Evolutionary conservation across 2,888 invertebrate genomes (phyloP).

Genomic region (Melanostoma mellinum): DNA sequence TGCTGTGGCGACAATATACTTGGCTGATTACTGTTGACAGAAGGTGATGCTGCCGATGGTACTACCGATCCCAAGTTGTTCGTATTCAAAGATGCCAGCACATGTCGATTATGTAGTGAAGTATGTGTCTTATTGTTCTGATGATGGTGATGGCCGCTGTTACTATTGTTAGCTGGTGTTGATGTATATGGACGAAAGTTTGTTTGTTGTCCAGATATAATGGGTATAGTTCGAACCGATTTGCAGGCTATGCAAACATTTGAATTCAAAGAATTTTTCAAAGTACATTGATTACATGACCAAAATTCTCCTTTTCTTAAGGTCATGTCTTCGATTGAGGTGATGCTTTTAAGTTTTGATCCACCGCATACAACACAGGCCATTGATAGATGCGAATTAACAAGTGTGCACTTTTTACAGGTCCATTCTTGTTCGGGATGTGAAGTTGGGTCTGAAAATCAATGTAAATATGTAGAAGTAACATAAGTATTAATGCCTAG

Average conservation of each 20-base stretch:
- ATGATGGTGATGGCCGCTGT: constrained; percentile 60
- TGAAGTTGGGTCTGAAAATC: constrained; percentile 75
- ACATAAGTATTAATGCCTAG: neutral
- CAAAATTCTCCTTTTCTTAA: constrained; percentile 89
- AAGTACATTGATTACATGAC: constrained; percentile 91
- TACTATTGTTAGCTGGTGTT: constrained; percentile 69
- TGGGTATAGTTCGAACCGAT: constrained; percentile 83
- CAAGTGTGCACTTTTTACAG: constrained; percentile 93
- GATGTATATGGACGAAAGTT: constrained; percentile 77
- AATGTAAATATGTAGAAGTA: constrained; percentile 32
- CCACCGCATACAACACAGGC: constrained; percentile 94
- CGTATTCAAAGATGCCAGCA: constrained; percentile 72
- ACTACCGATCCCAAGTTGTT: constrained; percentile 65
- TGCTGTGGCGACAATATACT: constrained; percentile 69
- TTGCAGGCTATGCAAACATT: constrained; percentile 90
- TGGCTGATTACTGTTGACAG: constrained; percentile 76
- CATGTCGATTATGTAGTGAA: constrained; percentile 74
- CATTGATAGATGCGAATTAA: constrained; percentile 88
- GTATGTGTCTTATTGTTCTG: constrained; percentile 73
- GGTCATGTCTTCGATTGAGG: constrained; percentile 86
- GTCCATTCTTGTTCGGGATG: constrained; percentile 86
- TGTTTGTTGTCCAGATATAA: constrained; percentile 78
- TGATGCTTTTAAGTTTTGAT: constrained; percentile 88
- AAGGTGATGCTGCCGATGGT: constrained; percentile 53
- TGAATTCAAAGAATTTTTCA: constrained; percentile 89